A percentile compares a stretch with the other conserved stretches of the same genome.
phyloP scores from a whole-genome alignment of 2,113 vertebrate species.

The Furnarius figulus region DNA sequence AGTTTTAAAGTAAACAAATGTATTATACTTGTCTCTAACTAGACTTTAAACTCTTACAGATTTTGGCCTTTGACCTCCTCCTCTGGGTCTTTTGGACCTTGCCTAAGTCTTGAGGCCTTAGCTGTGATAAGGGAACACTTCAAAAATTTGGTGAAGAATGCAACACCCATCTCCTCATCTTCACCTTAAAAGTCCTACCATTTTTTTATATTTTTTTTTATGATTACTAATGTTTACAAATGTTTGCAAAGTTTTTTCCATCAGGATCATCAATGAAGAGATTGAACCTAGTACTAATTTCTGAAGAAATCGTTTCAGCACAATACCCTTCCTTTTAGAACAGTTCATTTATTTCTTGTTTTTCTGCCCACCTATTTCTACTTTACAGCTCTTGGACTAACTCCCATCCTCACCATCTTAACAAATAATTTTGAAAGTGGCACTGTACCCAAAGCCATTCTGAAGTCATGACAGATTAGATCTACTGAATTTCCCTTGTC shows the following conservation, averaged over 20 bases:
- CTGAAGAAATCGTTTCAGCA: neutral
- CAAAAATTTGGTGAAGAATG: neutral
- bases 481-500: constrained; percentile 32
- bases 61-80: neutral
- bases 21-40: neutral
- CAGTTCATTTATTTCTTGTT: neutral
- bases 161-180: neutral
- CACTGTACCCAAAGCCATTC: neutral
- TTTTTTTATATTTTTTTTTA: neutral
- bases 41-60: neutral
- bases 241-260: neutral
- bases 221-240: neutral
- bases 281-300: neutral
- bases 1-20: neutral
- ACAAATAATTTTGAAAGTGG: constrained; percentile 19
- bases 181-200: neutral
- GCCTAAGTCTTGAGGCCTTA: neutral
- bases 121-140: neutral
- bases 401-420: neutral
- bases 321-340: neutral
- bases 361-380: neutral
- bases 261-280: neutral
- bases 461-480: constrained; percentile 45
- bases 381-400: neutral
- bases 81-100: neutral